Percentiles rank a stretch among this genome's conserved stretches.
phyloP scores from a whole-genome alignment of 2,113 vertebrate genomes.

The Tringa solitaria region DNA sequence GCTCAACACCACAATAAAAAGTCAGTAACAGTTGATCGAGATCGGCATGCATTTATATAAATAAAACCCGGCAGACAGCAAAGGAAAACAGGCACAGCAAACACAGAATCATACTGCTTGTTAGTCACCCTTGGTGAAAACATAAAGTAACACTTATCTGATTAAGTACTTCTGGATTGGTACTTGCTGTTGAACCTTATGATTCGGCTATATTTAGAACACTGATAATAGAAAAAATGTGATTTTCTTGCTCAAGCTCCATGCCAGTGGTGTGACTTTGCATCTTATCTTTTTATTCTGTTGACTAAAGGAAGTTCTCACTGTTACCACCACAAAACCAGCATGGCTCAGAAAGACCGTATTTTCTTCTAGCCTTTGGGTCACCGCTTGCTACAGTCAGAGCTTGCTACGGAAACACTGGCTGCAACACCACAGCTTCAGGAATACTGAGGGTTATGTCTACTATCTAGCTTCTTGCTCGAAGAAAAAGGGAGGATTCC shows the following conservation, averaged over 20 bases:
- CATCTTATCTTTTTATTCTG: neutral
- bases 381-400: neutral
- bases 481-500: neutral
- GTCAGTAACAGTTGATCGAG: neutral
- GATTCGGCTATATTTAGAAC: neutral
- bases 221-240: neutral
- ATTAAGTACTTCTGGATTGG: neutral
- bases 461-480: neutral
- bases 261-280: neutral
- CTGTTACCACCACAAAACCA: neutral
- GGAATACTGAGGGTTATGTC: neutral
- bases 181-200: neutral
- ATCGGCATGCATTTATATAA: neutral
- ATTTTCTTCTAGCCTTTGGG: neutral
- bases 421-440: neutral
- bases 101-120: neutral
- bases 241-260: neutral
- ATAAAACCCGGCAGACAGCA: neutral
- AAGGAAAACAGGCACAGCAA: neutral
- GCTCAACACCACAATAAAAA: neutral
- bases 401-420: neutral
- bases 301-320: neutral
- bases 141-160: neutral
- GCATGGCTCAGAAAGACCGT: accelerated
- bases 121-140: neutral